Evolutionary conservation across 2,113 vertebrate species (phyloP).

Genomic region (Xiphorhynchus elegans): DNA sequence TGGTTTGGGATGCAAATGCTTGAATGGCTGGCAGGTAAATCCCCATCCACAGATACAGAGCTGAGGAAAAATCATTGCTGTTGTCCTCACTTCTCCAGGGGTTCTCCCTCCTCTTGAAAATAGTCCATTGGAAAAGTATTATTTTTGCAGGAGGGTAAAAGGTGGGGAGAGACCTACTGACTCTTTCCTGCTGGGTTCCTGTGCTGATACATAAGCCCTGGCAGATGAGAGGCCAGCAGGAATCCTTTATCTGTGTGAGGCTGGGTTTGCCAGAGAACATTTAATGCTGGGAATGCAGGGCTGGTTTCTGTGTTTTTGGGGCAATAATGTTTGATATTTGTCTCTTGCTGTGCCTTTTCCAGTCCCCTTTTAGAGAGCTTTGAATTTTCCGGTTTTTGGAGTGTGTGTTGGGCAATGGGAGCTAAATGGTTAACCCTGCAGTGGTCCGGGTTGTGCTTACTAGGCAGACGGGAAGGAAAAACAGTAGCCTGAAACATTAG

Average conservation of each 20-base stretch:
- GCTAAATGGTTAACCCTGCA: background rate
- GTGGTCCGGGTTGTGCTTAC: background rate
- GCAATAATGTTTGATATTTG: constrained; percentile 47
- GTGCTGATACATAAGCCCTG: constrained; percentile 2
- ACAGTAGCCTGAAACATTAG: background rate
- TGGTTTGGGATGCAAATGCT: background rate
- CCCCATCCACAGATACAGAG: background rate
- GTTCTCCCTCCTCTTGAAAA: constrained; percentile 6
- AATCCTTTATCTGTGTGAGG: constrained; percentile 12
- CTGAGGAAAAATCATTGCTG: background rate
- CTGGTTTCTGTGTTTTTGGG: background rate
- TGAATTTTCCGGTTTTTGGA: background rate
- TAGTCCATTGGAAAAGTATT: background rate
- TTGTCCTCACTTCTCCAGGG: background rate
- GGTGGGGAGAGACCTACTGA: constrained; percentile 7
- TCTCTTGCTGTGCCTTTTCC: constrained; percentile 10
- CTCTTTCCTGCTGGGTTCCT: constrained; percentile 38
- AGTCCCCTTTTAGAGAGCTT: background rate
- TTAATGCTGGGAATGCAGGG: constrained; percentile 15
- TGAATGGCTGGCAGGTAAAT: background rate
- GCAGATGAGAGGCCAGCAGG: constrained; percentile 70
- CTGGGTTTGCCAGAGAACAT: background rate
- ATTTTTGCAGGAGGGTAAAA: constrained; percentile 7
- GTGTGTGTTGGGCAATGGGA: background rate
- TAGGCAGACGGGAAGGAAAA: background rate